Conservation (phyloP, 2,113 vertebrate species). For the Eudorcas thomsonii region DNA sequence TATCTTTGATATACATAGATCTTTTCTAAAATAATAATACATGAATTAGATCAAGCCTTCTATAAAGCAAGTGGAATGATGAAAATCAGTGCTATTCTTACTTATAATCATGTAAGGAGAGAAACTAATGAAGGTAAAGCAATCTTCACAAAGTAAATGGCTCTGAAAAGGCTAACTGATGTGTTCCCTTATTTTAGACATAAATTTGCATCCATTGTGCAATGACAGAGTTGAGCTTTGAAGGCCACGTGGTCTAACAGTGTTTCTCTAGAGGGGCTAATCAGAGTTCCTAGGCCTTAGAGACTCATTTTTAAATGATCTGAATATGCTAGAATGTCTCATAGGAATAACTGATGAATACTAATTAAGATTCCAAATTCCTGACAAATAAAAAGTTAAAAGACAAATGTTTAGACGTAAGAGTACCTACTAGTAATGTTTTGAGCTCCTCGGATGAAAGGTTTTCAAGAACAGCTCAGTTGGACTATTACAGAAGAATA, state of each 20-base stretch:
- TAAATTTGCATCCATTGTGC: neutral
- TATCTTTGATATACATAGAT: conserved; percentile 35
- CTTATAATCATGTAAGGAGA: neutral
- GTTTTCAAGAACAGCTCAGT: conserved; percentile 44
- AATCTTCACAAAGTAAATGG: neutral
- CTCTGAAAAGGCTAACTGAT: conserved; percentile 28
- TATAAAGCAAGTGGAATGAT: neutral
- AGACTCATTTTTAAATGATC: conserved; percentile 4
- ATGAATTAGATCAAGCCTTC: conserved; percentile 9
- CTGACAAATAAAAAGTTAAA: neutral
- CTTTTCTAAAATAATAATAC: conserved; percentile 15
- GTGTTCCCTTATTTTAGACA: neutral
- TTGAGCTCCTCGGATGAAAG: neutral
- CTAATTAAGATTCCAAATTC: conserved; percentile 12
- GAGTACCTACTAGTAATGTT: neutral
- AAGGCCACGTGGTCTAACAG: neutral
- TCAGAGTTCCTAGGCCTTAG: neutral
- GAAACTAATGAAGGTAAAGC: conserved; percentile 7
- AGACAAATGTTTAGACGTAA: conserved; percentile 13
- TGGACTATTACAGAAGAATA: conserved; percentile 25
- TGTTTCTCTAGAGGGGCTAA: neutral
- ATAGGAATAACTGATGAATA: conserved; percentile 26
- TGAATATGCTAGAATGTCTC: neutral
- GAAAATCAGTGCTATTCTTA: conserved; percentile 27
- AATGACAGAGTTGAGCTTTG: neutral